Evolutionary conservation across 2,113 vertebrate species (phyloP).

Genomic region (Haemorhous mexicanus): DNA sequence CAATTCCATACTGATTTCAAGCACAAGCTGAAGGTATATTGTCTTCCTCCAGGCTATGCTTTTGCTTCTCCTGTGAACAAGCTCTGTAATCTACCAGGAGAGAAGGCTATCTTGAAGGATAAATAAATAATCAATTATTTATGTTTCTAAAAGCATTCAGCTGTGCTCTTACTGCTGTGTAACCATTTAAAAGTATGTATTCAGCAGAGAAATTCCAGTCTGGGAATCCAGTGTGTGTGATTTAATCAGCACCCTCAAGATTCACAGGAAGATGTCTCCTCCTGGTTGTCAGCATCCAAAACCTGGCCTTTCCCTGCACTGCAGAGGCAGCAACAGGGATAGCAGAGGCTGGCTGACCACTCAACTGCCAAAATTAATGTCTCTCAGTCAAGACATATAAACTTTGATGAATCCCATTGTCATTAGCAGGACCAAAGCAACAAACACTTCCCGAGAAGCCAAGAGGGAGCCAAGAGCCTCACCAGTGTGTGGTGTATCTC

Average conservation of each 20-base stretch:
- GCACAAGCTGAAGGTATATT: constrained; percentile 10
- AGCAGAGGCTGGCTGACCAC: neutral
- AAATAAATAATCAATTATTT: constrained; percentile 67
- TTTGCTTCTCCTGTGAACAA: constrained; percentile 36
- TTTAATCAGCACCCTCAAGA: neutral
- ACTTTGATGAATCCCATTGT: neutral
- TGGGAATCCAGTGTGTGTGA: neutral
- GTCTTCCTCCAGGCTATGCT: constrained; percentile 33
- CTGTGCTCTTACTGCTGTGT: neutral
- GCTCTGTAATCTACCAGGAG: constrained; percentile 23
- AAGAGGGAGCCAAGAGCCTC: neutral
- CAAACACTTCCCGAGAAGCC: neutral
- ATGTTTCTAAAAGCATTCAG: constrained; percentile 52
- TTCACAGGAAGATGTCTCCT: neutral
- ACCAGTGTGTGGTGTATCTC: neutral
- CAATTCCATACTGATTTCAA: neutral
- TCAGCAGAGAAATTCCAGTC: constrained; percentile 33
- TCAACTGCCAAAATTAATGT: neutral
- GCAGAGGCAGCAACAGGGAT: neutral
- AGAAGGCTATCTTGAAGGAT: constrained; percentile 45
- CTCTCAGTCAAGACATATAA: neutral
- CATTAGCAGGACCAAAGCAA: neutral
- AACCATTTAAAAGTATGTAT: constrained; percentile 2
- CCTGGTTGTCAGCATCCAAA: neutral
- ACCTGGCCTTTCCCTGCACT: neutral